phyloP scores from a whole-genome alignment of 2,888 invertebrate genomes.

The Pyrochroa serraticornis region DNA sequence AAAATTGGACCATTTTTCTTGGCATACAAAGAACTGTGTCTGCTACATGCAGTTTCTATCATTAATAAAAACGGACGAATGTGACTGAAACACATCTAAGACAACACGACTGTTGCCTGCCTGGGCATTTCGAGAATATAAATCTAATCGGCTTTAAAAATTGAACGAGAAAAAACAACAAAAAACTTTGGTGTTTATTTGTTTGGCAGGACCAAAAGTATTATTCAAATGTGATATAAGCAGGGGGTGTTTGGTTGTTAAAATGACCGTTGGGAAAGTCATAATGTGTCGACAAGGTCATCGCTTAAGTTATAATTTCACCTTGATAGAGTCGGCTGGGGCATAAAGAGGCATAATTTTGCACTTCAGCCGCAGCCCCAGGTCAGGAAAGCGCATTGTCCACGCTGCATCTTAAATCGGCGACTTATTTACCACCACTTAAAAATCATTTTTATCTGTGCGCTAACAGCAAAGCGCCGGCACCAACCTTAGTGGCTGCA shows the following conservation, averaged over 20 bases:
- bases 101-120: conserved; percentile 15
- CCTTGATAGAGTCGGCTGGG: conserved; percentile 28
- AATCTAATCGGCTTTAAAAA: conserved; percentile 18
- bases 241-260: conserved; percentile 21
- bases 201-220: conserved; percentile 20
- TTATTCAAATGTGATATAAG: conserved; percentile 11
- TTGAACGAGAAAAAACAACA: conserved; percentile 4
- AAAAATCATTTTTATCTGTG: conserved; percentile 18
- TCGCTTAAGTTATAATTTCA: conserved; percentile 27
- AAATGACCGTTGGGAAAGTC: conserved; percentile 14
- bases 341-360: conserved; percentile 30
- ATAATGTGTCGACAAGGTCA: conserved; percentile 30
- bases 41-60: conserved; percentile 27
- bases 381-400: conserved; percentile 25
- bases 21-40: conserved; percentile 28
- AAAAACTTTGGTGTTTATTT: conserved; percentile 26
- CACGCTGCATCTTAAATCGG: conserved; percentile 21
- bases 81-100: conserved; percentile 18
- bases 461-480: conserved; percentile 1
- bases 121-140: conserved; percentile 11
- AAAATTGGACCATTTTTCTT: conserved; percentile 35
- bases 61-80: conserved; percentile 34
- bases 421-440: conserved; percentile 22
- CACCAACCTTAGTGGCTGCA: conserved; percentile 10
- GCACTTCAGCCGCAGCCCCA: conserved; percentile 25